Conservation (phyloP, 2,888 invertebrate genomes). For the Xestoiulus laeticollis region DNA sequence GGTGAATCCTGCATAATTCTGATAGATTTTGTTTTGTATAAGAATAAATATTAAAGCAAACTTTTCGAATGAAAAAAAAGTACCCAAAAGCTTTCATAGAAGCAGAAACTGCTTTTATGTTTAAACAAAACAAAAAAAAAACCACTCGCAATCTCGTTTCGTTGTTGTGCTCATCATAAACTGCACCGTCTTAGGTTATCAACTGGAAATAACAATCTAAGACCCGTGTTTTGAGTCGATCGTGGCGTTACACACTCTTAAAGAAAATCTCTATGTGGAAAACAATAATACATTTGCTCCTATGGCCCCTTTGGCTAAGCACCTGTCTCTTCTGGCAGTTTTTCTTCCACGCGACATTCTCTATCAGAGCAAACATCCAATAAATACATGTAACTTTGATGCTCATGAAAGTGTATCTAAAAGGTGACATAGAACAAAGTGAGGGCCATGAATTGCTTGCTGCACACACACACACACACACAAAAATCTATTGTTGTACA, state of each 20-base stretch:
- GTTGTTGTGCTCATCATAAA: not conserved
- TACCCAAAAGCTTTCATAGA: not conserved
- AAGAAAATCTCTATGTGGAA: slow-evolving; percentile 1
- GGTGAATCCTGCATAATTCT: no score
- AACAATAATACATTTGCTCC: slow-evolving; percentile 34
- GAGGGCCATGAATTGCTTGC: not conserved
- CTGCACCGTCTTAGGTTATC: not conserved
- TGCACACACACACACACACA: slow-evolving; percentile 23
- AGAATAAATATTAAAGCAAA: not conserved
- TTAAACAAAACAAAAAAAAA: not conserved
- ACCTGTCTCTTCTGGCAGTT: slow-evolving; percentile 15
- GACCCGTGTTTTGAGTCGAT: not conserved
- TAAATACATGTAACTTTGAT: slow-evolving; percentile 37
- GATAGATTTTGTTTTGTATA: not conserved
- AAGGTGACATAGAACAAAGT: slow-evolving; percentile 29
- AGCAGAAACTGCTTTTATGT: not conserved
- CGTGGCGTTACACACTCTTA: slow-evolving; percentile 28
- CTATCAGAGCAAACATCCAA: slow-evolving; percentile 29
- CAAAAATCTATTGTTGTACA: slow-evolving; percentile 14
- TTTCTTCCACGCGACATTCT: slow-evolving; percentile 1
- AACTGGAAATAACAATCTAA: slow-evolving; percentile 29
- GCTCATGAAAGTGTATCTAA: not conserved
- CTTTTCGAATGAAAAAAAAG: not conserved
- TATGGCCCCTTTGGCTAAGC: not conserved
- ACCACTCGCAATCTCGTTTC: not conserved